Evolutionary conservation across 2,888 invertebrate species (phyloP).

Genomic region (Hartigia nigra): DNA sequence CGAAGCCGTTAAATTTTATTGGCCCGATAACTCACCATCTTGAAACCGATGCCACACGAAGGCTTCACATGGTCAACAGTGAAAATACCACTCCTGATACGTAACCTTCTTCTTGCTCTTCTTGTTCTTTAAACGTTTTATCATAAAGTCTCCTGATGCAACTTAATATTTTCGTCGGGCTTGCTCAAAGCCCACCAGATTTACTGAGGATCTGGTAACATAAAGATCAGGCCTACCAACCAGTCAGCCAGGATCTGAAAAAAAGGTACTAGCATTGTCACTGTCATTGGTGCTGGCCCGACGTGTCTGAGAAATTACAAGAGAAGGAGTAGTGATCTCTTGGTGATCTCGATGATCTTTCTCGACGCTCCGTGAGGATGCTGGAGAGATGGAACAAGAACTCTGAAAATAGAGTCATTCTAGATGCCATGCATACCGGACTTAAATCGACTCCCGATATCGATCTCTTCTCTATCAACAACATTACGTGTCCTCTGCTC

Average conservation of each 20-base stretch:
- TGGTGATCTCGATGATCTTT: not conserved
- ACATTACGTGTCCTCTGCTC: slow-evolving; percentile 34
- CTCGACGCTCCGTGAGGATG: not conserved
- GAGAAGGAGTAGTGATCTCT: not conserved
- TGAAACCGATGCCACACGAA: slow-evolving; percentile 44
- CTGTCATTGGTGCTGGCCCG: not conserved
- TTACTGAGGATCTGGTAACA: slow-evolving; percentile 40
- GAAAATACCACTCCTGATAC: slow-evolving; percentile 4
- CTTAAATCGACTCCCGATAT: slow-evolving; percentile 50
- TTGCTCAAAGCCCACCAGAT: slow-evolving; percentile 42
- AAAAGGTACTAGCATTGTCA: not conserved
- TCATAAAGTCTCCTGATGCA: slow-evolving; percentile 37
- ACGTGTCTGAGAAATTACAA: slow-evolving; percentile 9
- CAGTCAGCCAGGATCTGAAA: slow-evolving; percentile 19
- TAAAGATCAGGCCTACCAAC: slow-evolving; percentile 43
- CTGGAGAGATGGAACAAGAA: not conserved
- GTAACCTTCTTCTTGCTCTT: not conserved
- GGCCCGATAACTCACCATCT: slow-evolving; percentile 47
- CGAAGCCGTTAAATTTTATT: slow-evolving; percentile 48
- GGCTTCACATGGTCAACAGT: not conserved
- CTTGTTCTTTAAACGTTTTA: slow-evolving; percentile 32
- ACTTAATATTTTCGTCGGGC: slow-evolving; percentile 45
- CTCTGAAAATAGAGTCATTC: slow-evolving; percentile 57
- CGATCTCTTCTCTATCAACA: slow-evolving; percentile 61
- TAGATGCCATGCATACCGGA: slow-evolving; percentile 49